Percentiles rank a stretch among this genome's conserved stretches.
phyloP scores from a whole-genome alignment of 1,140 invertebrate species.

The Sitobion miscanthi region DNA sequence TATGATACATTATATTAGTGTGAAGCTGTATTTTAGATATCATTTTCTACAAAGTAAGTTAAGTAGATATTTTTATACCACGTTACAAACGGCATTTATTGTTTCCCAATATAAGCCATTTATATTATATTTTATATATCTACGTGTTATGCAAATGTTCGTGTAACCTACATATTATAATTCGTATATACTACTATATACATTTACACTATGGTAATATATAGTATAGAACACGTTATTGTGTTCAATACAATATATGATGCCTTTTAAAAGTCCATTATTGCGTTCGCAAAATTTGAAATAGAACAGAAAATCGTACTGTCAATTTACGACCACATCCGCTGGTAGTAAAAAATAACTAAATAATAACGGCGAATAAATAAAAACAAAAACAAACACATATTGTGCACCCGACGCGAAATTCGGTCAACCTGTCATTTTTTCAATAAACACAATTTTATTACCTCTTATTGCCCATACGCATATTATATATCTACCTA shows the following conservation, averaged over 20 bases:
- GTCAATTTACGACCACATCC: background rate
- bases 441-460: conserved; percentile 43
- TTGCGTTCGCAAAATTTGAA: background rate
- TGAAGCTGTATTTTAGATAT: background rate
- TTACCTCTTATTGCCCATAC: background rate
- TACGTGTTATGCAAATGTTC: too few species aligned
- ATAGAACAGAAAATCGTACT: background rate
- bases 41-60: background rate
- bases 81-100: background rate
- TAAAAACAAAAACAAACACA: conserved; percentile 7
- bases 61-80: background rate
- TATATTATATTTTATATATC: too few species aligned
- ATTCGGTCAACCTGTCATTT: background rate
- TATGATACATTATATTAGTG: background rate
- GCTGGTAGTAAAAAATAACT: background rate
- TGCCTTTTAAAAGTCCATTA: background rate
- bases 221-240: background rate
- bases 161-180: background rate
- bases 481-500: background rate
- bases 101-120: background rate
- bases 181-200: too few species aligned
- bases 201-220: too few species aligned
- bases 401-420: background rate
- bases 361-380: background rate
- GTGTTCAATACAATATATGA: background rate